Base-by-base conservation (phyloP, 2,113 vertebrate genomes). In the Muntiacus muntjak region DNA sequence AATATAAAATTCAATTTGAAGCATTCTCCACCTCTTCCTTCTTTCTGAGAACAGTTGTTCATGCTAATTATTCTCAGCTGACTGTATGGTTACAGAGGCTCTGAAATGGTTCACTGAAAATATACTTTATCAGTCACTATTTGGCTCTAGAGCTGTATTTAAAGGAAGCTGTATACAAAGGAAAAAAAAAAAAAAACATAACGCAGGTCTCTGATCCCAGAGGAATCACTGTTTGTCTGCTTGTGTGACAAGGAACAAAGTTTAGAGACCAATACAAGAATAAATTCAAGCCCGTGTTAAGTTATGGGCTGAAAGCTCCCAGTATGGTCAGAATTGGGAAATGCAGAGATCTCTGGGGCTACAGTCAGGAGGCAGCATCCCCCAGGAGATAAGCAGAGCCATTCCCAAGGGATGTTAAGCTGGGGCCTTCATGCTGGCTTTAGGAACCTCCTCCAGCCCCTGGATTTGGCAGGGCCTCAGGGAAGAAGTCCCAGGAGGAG, bases 241-340 rank as follows among this genome's bases (percentile, higher is more conserved):
- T 19, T 74, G 3, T 76, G 83, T 55, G 83, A 64, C 58, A 60
- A 43, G 87, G 88, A 76, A 30, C 82, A 64, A 87, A 83, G 87
- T 94, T 50, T 47, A 52, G 36, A 82, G 91, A 62, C 21, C 45
- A 83, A 14, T 30, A 28, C 87, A 50, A 76, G 45, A 47, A 52
- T 7, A 23, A 7, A 76, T 13, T 52, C 4, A 25, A 54, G 17
- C 55, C 57, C 0, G 0, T 19, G 9, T n/a, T 54, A 58, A 8
- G 67, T 6, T 25, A 16, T 26, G 19, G 79, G 40, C n/a, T 23
- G 47, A 54, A 87, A 57, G 40, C 15, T n/a, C 14, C 33, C 47
- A 62, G 47, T 3, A 13, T 9, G 33, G 21, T n/a, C 79, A 84
- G 14, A 50, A 36, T 2, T 55, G 74, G 57, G n/a, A 83, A 94